Percentiles rank a stretch among this genome's conserved stretches.
These are phyloP conservation scores for Pleuronectes platessa DNA, from an alignment of 2,113 vertebrate genomes.

Conservation along the genomic window DNA sequence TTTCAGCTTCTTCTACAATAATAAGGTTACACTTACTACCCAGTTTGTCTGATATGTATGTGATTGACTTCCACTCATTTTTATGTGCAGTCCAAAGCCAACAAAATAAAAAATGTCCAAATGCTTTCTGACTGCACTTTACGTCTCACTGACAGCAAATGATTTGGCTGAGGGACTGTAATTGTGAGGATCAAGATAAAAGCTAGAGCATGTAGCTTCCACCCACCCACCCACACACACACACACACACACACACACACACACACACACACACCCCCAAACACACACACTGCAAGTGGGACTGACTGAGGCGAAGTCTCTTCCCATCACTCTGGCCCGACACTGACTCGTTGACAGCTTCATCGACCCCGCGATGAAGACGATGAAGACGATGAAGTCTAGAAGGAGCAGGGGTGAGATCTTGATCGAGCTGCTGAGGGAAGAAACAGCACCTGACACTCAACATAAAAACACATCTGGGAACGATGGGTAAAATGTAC, in stretches of 20 bases:
- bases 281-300: conserved; percentile 48
- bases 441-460: neutral
- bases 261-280: conserved; percentile 15
- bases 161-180: conserved; percentile 25
- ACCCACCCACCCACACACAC: neutral
- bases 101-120: neutral
- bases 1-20: too few relatives aligned
- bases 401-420: conserved; percentile 19
- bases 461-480: conserved; percentile 1
- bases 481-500: conserved; percentile 11
- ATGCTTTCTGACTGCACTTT: conserved; percentile 7
- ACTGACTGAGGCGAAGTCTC: conserved; percentile 43
- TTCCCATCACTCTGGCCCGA: conserved; percentile 51
- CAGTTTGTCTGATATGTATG: neutral
- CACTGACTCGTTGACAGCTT: conserved; percentile 55
- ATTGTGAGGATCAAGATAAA: conserved; percentile 34
- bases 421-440: conserved; percentile 36
- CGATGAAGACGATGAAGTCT: conserved; percentile 23
- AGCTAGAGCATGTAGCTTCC: conserved; percentile 21
- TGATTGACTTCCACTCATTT: neutral
- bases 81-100: neutral
- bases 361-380: conserved; percentile 53
- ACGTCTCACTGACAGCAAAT: conserved; percentile 13
- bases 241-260: conserved; percentile 16
- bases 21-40: neutral